Evolutionary conservation across 2,797 vertebrate species (phyloP).

Genomic region (Euphonia xanthogaster): DNA sequence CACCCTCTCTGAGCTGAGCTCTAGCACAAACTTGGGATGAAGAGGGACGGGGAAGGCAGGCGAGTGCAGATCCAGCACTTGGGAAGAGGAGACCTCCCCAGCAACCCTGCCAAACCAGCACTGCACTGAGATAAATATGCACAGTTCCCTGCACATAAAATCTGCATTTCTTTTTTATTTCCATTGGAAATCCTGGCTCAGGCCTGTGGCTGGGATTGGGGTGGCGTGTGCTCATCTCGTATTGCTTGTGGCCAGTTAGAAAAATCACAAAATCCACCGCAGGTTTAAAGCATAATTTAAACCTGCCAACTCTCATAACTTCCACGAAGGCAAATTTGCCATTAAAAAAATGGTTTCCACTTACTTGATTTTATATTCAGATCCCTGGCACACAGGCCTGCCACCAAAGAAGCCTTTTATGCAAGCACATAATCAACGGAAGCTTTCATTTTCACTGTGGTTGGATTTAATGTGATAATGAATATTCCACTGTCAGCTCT

Average conservation of each 20-base stretch:
- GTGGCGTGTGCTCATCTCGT: neutral
- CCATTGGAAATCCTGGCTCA: constrained; percentile 25
- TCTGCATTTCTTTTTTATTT: neutral
- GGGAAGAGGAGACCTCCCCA: neutral
- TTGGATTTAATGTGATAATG: constrained; percentile 54
- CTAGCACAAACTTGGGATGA: rapidly evolving
- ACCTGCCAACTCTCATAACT: constrained; percentile 60
- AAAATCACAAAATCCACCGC: constrained; percentile 6
- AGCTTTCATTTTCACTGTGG: constrained; percentile 12
- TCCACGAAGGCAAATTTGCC: constrained; percentile 44
- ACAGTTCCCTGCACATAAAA: neutral
- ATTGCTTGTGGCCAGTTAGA: constrained; percentile 28
- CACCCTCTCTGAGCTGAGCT: neutral
- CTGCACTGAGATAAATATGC: neutral
- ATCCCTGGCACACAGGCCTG: neutral
- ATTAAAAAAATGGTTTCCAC: constrained; percentile 30
- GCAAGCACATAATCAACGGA: constrained; percentile 27
- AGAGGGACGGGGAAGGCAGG: neutral
- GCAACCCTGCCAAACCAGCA: neutral
- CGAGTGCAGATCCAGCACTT: neutral
- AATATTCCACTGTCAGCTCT: constrained; percentile 53
- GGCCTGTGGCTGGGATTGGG: neutral
- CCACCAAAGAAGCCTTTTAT: constrained; percentile 30
- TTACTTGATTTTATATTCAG: constrained; percentile 33
- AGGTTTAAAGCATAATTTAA: constrained; percentile 56